Base-by-base conservation (phyloP, 2,888 invertebrate species). In the Meteorus colon region DNA sequence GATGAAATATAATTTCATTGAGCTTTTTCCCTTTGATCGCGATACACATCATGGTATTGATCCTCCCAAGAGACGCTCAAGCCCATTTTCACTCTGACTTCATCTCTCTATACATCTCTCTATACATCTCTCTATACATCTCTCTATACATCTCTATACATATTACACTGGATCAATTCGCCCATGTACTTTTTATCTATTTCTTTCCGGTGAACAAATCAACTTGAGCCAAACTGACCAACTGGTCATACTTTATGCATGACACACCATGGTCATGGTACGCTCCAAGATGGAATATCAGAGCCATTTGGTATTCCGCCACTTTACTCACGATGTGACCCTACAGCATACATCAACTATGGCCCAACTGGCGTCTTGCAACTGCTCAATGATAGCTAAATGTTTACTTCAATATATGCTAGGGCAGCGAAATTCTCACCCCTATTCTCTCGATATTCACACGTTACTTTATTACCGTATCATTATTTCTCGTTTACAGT, bases 181-280 rank as follows among this genome's bases (percentile, higher is more conserved):
- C 29, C 24, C 48, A 19, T 27, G 48, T 45, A 48, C 45, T 62
- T 74, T 73, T 62, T 68, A 24, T 71, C 51, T 67, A 51, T 34
- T 31, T 73, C 70, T 37, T 45, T 76, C 65, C 62, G 45, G 37
- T 75, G 71, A 72, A 62, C 73, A 73, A 76, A 76, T 73, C 73
- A 76, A 76, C 76, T 73, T 66, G 73, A 62, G 73, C 34, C 41
- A 71, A 75, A 78, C 79, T 79, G 81, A 78, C 81, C 80, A 80
- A 77, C 65, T 80, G 85, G 86, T 87, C 88, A 87, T 89, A 88
- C 84, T 86, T 89, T 89, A 89, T 88, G 88, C 87, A 88, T 85
- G 84, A 84, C 86, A 83, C 84, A 83, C 79, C 84, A 82, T 68
- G 82, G 84, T 82, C 19, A 19, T 55, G 10, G 24, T 55, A 55